Conservation (phyloP, 1,140 invertebrate genomes). For the Orchesella cincta region DNA sequence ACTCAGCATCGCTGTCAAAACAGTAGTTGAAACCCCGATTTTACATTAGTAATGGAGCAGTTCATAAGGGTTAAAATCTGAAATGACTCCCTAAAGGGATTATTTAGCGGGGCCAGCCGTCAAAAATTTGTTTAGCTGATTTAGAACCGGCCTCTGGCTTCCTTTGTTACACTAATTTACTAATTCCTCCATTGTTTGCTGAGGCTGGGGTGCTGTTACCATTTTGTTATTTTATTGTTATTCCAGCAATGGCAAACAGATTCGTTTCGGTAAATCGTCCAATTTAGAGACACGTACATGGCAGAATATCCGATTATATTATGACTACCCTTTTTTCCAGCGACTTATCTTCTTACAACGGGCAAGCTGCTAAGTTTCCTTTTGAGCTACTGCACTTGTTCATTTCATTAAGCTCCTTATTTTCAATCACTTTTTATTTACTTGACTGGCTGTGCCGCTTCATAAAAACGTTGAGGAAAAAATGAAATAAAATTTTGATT, state of each 20-base stretch:
- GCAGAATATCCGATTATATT: no score
- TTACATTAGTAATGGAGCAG: slow-evolving; percentile 16
- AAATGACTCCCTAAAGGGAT: slow-evolving; percentile 24
- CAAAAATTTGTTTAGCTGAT: slow-evolving; percentile 23
- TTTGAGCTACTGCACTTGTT: slow-evolving; percentile 23
- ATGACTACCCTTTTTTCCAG: no score
- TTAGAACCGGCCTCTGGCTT: slow-evolving; percentile 6
- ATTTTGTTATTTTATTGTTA: neutral
- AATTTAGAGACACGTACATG: no score
- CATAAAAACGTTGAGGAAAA: no score
- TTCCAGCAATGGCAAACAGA: no score
- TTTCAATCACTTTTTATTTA: slow-evolving; percentile 17
- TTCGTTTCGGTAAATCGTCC: slow-evolving; percentile 4
- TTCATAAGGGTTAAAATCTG: slow-evolving; percentile 28
- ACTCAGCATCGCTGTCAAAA: slow-evolving; percentile 2
- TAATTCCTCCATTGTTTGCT: neutral
- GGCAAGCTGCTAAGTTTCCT: no score
- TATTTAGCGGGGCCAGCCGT: slow-evolving; percentile 11
- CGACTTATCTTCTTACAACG: no score
- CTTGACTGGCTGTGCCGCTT: neutral
- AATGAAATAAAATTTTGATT: neutral
- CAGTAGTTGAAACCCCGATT: slow-evolving; percentile 6
- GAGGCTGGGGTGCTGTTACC: neutral
- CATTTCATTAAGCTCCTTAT: no score
- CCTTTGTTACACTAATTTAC: slow-evolving; percentile 25